These are phyloP conservation scores for Megalops cyprinoides DNA, from an alignment of 2,797 vertebrate genomes.

Conservation along the genomic window DNA sequence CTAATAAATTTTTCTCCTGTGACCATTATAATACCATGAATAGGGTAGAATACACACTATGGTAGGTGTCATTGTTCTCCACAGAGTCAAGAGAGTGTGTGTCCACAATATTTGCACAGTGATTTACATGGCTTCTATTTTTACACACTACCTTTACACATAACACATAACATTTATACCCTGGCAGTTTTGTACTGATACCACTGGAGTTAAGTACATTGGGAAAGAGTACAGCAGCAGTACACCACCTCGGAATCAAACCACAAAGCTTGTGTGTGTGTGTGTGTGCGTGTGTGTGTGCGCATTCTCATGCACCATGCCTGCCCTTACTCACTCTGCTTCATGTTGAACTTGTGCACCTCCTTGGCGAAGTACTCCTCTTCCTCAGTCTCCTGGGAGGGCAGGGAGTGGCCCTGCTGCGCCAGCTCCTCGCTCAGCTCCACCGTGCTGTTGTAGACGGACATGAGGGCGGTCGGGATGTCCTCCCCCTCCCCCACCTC, in stretches of 20 bases:
- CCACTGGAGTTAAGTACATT: too few species aligned
- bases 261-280: background rate
- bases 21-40: too few species aligned
- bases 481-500: slow-evolving; percentile 38
- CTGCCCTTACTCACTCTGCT: slow-evolving; percentile 34
- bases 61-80: too few species aligned
- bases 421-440: slow-evolving; percentile 65
- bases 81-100: too few species aligned
- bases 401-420: background rate
- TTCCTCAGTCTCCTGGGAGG: slow-evolving; percentile 46
- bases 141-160: too few species aligned
- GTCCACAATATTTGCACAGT: too few species aligned
- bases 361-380: slow-evolving; percentile 80
- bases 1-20: too few species aligned
- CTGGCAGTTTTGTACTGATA: too few species aligned
- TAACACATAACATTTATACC: too few species aligned
- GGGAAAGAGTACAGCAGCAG: background rate
- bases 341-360: slow-evolving; percentile 70
- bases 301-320: background rate
- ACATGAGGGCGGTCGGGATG: slow-evolving; percentile 66
- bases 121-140: too few species aligned
- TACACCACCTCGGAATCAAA: too few species aligned
- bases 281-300: background rate
- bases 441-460: slow-evolving; percentile 77
- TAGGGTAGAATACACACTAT: too few species aligned